These are phyloP conservation scores for Sinosuthora webbiana DNA, from an alignment of 2,113 vertebrate species.

Conservation along the genomic window DNA sequence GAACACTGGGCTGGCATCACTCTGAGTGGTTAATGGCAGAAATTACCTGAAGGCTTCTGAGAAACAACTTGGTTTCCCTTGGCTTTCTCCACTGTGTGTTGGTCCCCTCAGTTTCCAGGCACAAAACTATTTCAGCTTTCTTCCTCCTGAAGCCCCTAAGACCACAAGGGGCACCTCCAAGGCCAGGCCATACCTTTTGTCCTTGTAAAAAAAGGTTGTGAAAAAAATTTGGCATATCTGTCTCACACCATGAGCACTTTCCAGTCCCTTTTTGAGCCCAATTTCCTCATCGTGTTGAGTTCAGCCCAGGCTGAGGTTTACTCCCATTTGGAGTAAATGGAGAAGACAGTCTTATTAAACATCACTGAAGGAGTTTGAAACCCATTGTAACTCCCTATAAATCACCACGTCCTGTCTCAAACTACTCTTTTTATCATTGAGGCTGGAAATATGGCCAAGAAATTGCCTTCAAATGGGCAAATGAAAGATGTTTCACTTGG, in stretches of 20 bases:
- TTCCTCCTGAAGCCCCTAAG: rapidly evolving
- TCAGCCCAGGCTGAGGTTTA: neutral
- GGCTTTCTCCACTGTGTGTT: neutral
- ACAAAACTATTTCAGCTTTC: neutral
- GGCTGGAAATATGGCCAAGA: neutral
- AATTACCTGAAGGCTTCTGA: neutral
- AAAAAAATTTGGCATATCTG: neutral
- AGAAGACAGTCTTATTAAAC: neutral
- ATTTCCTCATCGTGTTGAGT: neutral
- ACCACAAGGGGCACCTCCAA: rapidly evolving
- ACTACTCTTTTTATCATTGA: neutral
- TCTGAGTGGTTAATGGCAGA: neutral
- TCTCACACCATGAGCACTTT: neutral
- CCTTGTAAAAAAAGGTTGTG: neutral
- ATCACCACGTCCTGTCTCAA: neutral
- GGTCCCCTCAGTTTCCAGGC: neutral
- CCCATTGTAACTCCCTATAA: neutral
- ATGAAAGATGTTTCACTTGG: neutral
- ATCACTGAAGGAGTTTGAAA: neutral
- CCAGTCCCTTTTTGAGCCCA: neutral
- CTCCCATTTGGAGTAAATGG: neutral
- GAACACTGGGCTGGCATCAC: neutral
- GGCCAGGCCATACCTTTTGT: neutral
- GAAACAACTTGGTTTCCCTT: neutral
- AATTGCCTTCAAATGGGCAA: neutral